phyloP scores from a whole-genome alignment of 2,797 vertebrate species.

The Hoplostethus mediterraneus region DNA sequence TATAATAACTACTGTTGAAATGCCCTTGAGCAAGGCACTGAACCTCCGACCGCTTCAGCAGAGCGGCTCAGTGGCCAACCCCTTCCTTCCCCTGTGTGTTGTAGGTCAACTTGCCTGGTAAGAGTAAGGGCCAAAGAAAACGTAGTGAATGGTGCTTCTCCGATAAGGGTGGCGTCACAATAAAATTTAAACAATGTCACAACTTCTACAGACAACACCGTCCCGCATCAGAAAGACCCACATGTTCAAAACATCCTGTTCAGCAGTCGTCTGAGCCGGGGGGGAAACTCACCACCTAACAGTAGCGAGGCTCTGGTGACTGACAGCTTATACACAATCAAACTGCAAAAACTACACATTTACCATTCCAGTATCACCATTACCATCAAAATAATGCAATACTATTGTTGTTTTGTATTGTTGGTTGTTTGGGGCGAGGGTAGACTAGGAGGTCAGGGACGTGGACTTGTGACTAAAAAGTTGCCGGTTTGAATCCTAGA shows the following conservation, averaged over 20 bases:
- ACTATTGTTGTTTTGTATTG: constrained; percentile 27
- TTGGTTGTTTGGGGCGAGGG: constrained; percentile 16
- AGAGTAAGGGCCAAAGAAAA: constrained; percentile 9
- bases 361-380: constrained; percentile 44
- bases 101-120: not conserved
- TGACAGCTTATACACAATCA: constrained; percentile 57
- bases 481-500: not conserved
- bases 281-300: constrained; percentile 11
- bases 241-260: constrained; percentile 10
- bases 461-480: constrained; percentile 1
- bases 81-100: constrained; percentile 12
- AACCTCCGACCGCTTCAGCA: constrained; percentile 60
- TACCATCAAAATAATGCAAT: constrained; percentile 18
- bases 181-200: constrained; percentile 1
- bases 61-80: constrained; percentile 39
- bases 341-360: constrained; percentile 40
- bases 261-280: not conserved
- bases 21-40: constrained; percentile 81
- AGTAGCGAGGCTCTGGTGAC: constrained; percentile 55
- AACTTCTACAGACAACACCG: not conserved
- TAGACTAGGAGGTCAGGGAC: constrained; percentile 10
- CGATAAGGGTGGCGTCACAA: constrained; percentile 13
- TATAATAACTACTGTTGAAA: constrained; percentile 57
- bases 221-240: constrained; percentile 2
- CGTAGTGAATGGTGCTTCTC: not conserved